phyloP scores from a whole-genome alignment of 2,888 invertebrate genomes.

The Isoperla grammatica region DNA sequence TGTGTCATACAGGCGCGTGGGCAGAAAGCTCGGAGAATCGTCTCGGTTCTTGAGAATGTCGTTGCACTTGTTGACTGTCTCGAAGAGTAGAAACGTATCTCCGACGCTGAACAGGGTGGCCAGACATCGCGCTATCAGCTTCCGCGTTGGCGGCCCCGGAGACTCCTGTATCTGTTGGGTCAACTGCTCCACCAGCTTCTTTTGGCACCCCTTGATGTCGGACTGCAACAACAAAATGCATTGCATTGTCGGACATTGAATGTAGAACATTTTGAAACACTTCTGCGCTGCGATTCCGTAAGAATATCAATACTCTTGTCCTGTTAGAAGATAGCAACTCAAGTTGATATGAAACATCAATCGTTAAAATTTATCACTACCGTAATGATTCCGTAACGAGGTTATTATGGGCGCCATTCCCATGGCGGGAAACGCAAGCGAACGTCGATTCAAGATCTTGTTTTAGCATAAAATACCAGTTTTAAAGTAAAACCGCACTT shows the following conservation, averaged over 20 bases:
- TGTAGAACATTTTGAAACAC: not conserved
- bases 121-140: conserved; percentile 83
- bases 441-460: no score
- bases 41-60: conserved; percentile 95
- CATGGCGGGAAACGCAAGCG: no score
- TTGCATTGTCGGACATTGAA: no score
- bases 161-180: conserved; percentile 83
- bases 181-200: conserved; percentile 90
- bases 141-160: conserved; percentile 90
- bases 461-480: no score
- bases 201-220: conserved; percentile 95
- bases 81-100: conserved; percentile 93
- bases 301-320: no score
- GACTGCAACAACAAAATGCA: conserved; percentile 52
- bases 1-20: conserved; percentile 93
- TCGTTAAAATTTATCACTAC: no score
- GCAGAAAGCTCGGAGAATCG: conserved; percentile 93
- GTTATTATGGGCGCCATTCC: no score
- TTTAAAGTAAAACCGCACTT: no score
- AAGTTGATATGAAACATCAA: no score
- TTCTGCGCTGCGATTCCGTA: no score
- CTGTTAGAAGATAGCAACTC: no score
- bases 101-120: conserved; percentile 96
- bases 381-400: no score
- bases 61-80: conserved; percentile 97